A percentile compares a stretch with the other conserved stretches of the same genome.
phyloP scores from a whole-genome alignment of 2,113 vertebrate genomes.

The Nothoprocta perdicaria region DNA sequence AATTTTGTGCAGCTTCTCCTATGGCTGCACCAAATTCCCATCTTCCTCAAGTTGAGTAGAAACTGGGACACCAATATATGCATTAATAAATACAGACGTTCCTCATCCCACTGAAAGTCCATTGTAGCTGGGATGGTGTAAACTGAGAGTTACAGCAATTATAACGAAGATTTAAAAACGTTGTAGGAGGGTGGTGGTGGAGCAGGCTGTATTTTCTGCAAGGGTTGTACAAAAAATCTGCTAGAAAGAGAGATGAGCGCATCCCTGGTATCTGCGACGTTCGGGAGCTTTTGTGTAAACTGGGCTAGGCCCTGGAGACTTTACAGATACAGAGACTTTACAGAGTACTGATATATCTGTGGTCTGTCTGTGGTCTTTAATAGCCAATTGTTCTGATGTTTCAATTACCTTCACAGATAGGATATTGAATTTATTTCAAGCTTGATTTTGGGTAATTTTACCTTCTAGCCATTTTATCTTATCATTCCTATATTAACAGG shows the following conservation, averaged over 20 bases:
- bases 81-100: not conserved
- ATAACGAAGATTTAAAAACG: too few relatives aligned
- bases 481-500: not conserved
- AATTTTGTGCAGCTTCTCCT: not conserved
- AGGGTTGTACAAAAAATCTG: accelerated
- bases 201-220: accelerated
- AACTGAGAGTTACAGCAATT: not conserved
- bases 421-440: not conserved
- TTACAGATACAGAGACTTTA: not conserved
- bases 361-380: not conserved
- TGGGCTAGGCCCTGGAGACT: accelerated
- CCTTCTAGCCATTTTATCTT: not conserved
- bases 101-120: not conserved
- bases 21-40: accelerated
- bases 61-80: not conserved
- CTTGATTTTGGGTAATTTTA: not conserved
- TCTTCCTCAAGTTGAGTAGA: not conserved
- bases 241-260: not conserved
- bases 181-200: not conserved
- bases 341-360: not conserved
- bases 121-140: not conserved
- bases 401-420: not conserved
- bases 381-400: not conserved
- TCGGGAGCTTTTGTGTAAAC: not conserved
- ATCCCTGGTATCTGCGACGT: accelerated